A percentile compares a stretch with the other conserved stretches of the same genome.
phyloP scores from a whole-genome alignment of 2,888 invertebrate genomes.

The Bellardia bayeri region DNA sequence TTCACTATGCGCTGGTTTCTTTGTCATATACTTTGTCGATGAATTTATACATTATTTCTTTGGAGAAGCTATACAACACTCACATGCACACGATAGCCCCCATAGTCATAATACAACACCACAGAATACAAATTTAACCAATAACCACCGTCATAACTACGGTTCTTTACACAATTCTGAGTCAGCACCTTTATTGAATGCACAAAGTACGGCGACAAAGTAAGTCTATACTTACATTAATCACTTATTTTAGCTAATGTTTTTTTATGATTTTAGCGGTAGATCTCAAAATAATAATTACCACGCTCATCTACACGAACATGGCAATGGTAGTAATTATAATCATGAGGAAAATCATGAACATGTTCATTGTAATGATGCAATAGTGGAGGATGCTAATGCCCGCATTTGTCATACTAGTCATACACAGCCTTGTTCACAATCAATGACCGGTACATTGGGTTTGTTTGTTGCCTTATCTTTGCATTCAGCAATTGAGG shows the following conservation, averaged over 20 bases:
- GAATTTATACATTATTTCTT: conserved; percentile 89
- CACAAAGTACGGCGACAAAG: conserved; percentile 36
- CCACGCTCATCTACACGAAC: conserved; percentile 10
- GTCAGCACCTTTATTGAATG: conserved; percentile 73
- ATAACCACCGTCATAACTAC: conserved; percentile 74
- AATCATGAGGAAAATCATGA: conserved; percentile 20
- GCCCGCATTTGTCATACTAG: conserved; percentile 87
- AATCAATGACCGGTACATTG: conserved; percentile 87
- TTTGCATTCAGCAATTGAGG: conserved; percentile 91
- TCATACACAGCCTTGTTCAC: conserved; percentile 88
- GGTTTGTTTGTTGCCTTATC: conserved; percentile 90
- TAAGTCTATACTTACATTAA: conserved; percentile 19
- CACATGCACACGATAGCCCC: conserved; percentile 70
- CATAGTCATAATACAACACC: conserved; percentile 26
- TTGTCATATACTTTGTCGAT: conserved; percentile 89
- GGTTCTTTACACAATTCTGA: conserved; percentile 77
- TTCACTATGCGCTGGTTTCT: conserved; percentile 88
- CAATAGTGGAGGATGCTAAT: conserved; percentile 79
- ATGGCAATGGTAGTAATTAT: conserved; percentile 6
- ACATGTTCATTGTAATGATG: conserved; percentile 75
- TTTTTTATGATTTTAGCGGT: background rate
- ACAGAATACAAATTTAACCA: conserved; percentile 41
- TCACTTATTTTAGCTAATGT: background rate
- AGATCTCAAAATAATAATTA: conserved; percentile 16
- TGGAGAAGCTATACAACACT: conserved; percentile 83